These are phyloP conservation scores for Xestia xanthographa DNA, from an alignment of 2,888 invertebrate genomes.

Conservation along the genomic window DNA sequence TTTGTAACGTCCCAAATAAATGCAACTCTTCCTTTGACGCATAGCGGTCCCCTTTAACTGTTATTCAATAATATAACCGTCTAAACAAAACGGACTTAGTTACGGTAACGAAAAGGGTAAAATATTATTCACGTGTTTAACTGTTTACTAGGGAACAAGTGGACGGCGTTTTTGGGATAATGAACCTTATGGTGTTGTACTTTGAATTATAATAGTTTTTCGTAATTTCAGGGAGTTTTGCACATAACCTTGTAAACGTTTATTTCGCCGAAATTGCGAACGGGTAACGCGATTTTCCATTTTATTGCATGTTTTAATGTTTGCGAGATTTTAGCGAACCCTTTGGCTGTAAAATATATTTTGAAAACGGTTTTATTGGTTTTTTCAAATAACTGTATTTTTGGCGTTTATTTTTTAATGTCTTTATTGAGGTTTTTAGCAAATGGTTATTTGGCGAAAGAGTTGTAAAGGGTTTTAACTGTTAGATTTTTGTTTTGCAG, in stretches of 20 bases:
- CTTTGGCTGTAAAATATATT: slow-evolving; percentile 76
- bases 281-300: slow-evolving; percentile 77
- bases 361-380: slow-evolving; percentile 72
- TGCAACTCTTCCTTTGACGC: slow-evolving; percentile 85
- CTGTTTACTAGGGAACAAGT: slow-evolving; percentile 57
- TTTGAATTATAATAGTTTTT: slow-evolving; percentile 14
- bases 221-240: slow-evolving; percentile 18
- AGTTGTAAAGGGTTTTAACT: slow-evolving; percentile 77
- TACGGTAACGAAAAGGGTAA: slow-evolving; percentile 86
- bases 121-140: slow-evolving; percentile 73
- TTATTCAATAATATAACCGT: slow-evolving; percentile 77
- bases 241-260: slow-evolving; percentile 68
- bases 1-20: slow-evolving; percentile 81
- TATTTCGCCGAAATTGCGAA: slow-evolving; percentile 78
- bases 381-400: slow-evolving; percentile 55
- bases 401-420: slow-evolving; percentile 66
- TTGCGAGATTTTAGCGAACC: slow-evolving; percentile 78
- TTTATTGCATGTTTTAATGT: slow-evolving; percentile 76
- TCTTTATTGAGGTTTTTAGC: slow-evolving; percentile 78
- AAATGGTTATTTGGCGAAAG: slow-evolving; percentile 75
- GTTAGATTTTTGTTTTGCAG: slow-evolving; percentile 50
- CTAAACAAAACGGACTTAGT: slow-evolving; percentile 81
- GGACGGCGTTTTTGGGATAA: slow-evolving; percentile 19
- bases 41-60: slow-evolving; percentile 85
- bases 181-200: slow-evolving; percentile 42